Conservation (phyloP, 1,140 invertebrate species). For the Halyomorpha halys region DNA sequence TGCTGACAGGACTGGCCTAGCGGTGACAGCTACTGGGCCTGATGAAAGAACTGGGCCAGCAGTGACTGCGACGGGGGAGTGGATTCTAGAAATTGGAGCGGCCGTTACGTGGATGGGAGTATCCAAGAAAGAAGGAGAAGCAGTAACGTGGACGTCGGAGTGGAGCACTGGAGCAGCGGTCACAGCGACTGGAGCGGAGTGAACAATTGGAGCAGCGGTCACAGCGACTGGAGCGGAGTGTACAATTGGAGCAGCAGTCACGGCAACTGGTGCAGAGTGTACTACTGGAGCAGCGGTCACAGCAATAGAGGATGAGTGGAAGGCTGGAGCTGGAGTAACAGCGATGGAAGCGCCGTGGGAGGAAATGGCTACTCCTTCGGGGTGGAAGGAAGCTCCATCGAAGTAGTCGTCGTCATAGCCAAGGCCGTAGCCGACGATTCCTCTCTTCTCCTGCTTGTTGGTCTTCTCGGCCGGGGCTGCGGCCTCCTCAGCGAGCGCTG, state of each 20-base stretch:
- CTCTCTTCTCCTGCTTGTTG: conserved; percentile 14
- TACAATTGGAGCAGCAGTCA: neutral
- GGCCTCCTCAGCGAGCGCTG: conserved; percentile 7
- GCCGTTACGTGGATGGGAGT: neutral
- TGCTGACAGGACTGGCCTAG: neutral
- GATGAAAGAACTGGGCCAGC: neutral
- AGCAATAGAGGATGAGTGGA: conserved; percentile 3
- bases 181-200: conserved; percentile 3
- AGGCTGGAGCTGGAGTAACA: neutral
- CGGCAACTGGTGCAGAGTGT: neutral
- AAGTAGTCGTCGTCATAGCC: conserved; percentile 1
- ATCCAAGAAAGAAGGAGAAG: neutral
- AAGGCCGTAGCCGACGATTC: conserved; percentile 3
- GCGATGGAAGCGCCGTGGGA: neutral
- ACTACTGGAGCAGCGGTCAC: neutral
- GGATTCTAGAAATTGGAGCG: neutral
- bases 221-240: neutral
- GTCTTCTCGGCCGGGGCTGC: conserved; percentile 14
- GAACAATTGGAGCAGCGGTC: neutral
- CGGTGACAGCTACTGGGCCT: neutral
- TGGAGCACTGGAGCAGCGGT: neutral
- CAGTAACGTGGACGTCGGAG: no score
- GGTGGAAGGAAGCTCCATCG: neutral
- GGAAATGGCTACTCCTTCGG: neutral
- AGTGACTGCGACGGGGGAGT: neutral